Base-by-base conservation (phyloP, 2,113 vertebrate species). In the Carassius gibelio region DNA sequence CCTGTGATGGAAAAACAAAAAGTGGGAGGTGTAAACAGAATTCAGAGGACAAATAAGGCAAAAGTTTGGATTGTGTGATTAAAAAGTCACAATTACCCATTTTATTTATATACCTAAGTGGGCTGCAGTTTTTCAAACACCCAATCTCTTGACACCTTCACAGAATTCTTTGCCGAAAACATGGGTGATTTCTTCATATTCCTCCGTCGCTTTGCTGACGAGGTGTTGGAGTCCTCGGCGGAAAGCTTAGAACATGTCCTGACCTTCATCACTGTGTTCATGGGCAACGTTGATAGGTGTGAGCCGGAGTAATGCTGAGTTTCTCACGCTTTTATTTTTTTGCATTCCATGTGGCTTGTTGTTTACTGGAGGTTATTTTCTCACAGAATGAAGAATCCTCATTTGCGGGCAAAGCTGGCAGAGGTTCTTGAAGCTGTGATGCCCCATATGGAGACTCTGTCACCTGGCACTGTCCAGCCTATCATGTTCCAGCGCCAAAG, bases 161-260 rank as follows among this genome's bases (percentile, higher is more conserved):
- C 93, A 99, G 98, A 99, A 85, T 99, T 99, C 92, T 99, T 99
- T 91, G 97, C 96, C 0, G 98, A 99, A 90, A 99, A 99, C 89
- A 80, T 99, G 93, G 98, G 97, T 0, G 98, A 99, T 90, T 98
- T 99, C 92, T 97, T 99, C 92, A 96, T 99, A 90, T 99, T 99
- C 90, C 93, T 99, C 86, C 96, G 97, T 23, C 96, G 98, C 50
- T 99, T 99, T 84, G 96, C 98, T 0, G 97, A 99, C 6, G 97
- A 99, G 45, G 92, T 97, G 84, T 91, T 99, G 92, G 98, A 99
- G 92, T 95, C 96, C 0, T 98, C 96, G 0, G 95, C 96, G 0
- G 97, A 98, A 89, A 96, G 94, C 78, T 92, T 99, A 90, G 97
- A 98, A 90, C 96, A 98, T 13, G 88, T 99, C 82, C 95, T 99